These are phyloP conservation scores for Abramis brama DNA, from an alignment of 2,113 vertebrate species.

Conservation along the genomic window DNA sequence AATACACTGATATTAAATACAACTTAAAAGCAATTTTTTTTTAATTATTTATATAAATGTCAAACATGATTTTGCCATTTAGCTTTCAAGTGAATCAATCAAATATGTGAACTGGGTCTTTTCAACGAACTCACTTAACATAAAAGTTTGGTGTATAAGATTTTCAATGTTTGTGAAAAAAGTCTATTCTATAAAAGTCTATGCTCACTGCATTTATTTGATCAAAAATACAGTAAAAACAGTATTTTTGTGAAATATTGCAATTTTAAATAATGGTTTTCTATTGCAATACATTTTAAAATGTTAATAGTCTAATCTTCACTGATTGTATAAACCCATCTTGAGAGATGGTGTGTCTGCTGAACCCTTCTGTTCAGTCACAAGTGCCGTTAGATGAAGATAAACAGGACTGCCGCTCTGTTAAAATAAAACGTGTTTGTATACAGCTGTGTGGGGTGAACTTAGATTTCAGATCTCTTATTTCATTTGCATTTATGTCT, in stretches of 20 bases:
- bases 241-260: too few relatives aligned
- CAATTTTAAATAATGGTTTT: too few relatives aligned
- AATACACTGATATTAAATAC: not conserved
- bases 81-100: not conserved
- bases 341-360: not conserved
- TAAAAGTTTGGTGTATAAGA: too few relatives aligned
- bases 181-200: too few relatives aligned
- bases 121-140: too few relatives aligned
- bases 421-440: not conserved
- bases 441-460: not conserved
- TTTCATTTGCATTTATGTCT: constrained; percentile 24
- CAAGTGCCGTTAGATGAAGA: not conserved
- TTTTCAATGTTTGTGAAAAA: too few relatives aligned
- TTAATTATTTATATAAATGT: not conserved
- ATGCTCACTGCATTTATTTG: too few relatives aligned
- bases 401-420: not conserved
- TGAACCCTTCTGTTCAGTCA: not conserved
- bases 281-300: too few relatives aligned
- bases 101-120: too few relatives aligned
- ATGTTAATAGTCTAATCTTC: too few relatives aligned
- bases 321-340: too few relatives aligned
- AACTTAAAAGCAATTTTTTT: not conserved
- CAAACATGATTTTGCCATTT: not conserved
- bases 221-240: too few relatives aligned
- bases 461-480: not conserved